Base-by-base conservation (phyloP, 1,140 invertebrate species). In the Tyrophagus putrescentiae region DNA sequence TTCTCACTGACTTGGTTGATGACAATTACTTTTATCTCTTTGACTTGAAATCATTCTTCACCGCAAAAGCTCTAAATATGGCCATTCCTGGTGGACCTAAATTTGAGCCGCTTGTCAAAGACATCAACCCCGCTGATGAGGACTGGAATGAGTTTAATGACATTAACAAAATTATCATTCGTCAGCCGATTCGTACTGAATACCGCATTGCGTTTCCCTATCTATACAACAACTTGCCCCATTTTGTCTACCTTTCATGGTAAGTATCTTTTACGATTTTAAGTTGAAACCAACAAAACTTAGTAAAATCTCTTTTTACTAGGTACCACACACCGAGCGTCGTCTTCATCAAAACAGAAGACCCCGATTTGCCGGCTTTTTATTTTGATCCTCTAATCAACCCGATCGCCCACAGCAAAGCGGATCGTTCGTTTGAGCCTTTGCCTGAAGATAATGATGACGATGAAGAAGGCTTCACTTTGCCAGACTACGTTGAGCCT, bases 111-210 rank as follows among this genome's bases (percentile, higher is more conserved):
- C 72, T 99, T 0, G 92, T 99, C 0, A 99, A 99, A 70, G 96
- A 98, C 75, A 85, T 87, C 65, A 94, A 93, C 70, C 82, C 87
- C 63, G 88, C 84, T 13, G 96, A 99, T 77, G 96, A 99, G 78
- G 96, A 99, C 74, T 99, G 96, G 96, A 99, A 99, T 76, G 96
- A 99, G 74, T 99, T 99, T 69, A 99, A 99, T 76, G 96, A 99
- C 70, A 99, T 99, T 56, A 98, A 99, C 70, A 99, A 99, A 73
- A 97, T 99, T 65, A 99, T 99, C 60, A 98, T 99, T 68, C 76
- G 96, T 29, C 94, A 98, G 70, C 94, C 94, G 29, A 90, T 99
- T 64, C 79, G 96, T 61, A 99, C 96, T 5, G 96, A 99, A 75
- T 99, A 98, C 72, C 80, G 95, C 62, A 99, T 99, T 70, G 95